Base-by-base conservation (phyloP, 1,140 invertebrate species). In the Patella vulgata region DNA sequence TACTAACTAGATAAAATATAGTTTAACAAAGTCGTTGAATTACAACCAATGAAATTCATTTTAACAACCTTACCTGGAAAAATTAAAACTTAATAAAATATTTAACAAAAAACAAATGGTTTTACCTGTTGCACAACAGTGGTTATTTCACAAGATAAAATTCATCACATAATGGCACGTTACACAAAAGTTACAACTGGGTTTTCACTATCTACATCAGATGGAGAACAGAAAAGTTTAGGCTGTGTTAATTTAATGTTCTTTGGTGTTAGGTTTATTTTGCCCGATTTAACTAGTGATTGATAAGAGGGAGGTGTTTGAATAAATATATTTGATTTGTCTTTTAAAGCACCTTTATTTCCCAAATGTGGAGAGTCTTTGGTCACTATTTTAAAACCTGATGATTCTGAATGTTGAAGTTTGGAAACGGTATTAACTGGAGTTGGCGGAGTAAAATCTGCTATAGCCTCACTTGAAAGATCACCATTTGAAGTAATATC, bases 401-500 rank as follows among this genome's bases (percentile, higher is more conserved):
- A 25, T 48, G 17, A 14, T 48, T 2, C 12, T 12, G 27, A 9
- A 25, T 25, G 46, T 14, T 9, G 46, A 19, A 21, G 46, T 25
- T 28, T 8, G 44, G 52, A 28, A 62, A 14, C 14, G 47, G 48
- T 28, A 43, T 56, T 36, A 33, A 33, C 21, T 19, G 46, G 2
- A 50, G 31, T 27, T 48, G 33, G 3, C 30, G 33, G 21, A 21
- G 27, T 23, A 30, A 42, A 23, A 43, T 48, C 30, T 5, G 3
- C 43, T 27, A 21, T 36, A 44, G 17, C 23, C 12, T 6, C 9
- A 11, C 23, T 33, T 1, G 39, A 27, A 17, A 36, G 21, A 30
- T 59, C 56, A 1, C 33, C 42, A 23, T 21, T 27, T 23, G 62
- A 51, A n/a, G 47, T 36, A n/a, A n/a, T n/a, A n/a, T n/a, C n/a